phyloP scores from a whole-genome alignment of 2,888 invertebrate species.

The Eupithecia vulgata region DNA sequence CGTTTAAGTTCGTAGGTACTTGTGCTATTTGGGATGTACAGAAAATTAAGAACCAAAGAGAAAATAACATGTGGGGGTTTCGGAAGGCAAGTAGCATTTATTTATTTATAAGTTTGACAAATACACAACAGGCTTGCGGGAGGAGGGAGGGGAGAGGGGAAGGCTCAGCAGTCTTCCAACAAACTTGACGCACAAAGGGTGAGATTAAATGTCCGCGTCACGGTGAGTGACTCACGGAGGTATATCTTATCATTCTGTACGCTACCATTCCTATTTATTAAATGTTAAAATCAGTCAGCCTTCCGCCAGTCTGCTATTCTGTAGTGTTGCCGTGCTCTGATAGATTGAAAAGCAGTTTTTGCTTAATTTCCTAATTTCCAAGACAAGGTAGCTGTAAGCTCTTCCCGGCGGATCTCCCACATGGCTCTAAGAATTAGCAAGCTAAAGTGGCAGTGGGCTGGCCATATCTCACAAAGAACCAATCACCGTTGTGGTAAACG shows the following conservation, averaged over 20 bases:
- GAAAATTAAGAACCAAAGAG: neutral
- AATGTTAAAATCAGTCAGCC: too few relatives aligned
- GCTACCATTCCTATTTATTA: too few relatives aligned
- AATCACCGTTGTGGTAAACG: too few relatives aligned
- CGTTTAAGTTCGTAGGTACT: neutral
- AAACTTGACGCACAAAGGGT: constrained; percentile 29
- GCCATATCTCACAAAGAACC: too few relatives aligned
- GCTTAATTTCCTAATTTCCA: too few relatives aligned
- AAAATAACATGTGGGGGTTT: neutral
- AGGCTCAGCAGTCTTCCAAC: neutral
- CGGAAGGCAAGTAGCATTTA: too few relatives aligned
- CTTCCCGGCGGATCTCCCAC: too few relatives aligned
- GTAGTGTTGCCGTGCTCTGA: too few relatives aligned
- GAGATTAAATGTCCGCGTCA: constrained; percentile 28
- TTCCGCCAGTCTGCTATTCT: too few relatives aligned
- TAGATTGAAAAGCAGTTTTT: neutral
- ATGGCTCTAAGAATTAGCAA: too few relatives aligned
- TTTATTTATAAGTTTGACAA: neutral
- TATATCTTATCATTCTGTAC: neutral
- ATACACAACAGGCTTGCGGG: neutral
- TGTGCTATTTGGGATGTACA: neutral
- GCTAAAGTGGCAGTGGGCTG: too few relatives aligned
- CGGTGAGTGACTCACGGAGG: constrained; percentile 8
- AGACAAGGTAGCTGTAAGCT: too few relatives aligned
- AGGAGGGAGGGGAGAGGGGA: neutral